Evolutionary conservation across 2,797 vertebrate genomes (phyloP).

Genomic region (Tenualosa thibaudeaui): DNA sequence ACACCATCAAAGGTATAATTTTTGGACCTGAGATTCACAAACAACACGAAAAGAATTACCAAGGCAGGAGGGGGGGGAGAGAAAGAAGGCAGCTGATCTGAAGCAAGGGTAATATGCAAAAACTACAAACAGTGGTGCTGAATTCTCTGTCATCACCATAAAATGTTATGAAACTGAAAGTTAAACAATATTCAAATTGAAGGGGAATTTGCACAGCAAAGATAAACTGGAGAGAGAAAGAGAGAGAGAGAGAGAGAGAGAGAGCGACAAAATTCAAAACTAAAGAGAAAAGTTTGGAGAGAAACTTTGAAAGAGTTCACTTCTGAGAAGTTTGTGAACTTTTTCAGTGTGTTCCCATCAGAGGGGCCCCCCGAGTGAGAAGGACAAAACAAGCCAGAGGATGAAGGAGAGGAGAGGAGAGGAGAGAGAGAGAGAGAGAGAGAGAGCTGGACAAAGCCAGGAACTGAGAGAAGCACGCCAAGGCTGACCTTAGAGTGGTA

Average conservation of each 20-base stretch:
- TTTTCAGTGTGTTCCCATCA: not conserved
- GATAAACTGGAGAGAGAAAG: conserved; percentile 20
- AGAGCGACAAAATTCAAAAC: not conserved
- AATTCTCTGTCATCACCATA: not conserved
- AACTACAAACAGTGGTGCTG: not conserved
- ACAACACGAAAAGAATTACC: not conserved
- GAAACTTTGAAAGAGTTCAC: not conserved
- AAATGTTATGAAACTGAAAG: not conserved
- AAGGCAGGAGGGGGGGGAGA: not conserved
- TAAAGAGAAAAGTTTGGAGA: not conserved
- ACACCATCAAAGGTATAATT: not conserved
- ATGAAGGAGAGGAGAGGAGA: not conserved
- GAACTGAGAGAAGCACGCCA: not conserved
- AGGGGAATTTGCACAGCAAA: not conserved
- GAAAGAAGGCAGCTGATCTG: not conserved
- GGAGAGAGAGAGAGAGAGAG: conserved; percentile 16
- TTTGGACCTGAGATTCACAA: not conserved
- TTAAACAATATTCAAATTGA: conserved; percentile 1
- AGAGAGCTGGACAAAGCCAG: conserved; percentile 8
- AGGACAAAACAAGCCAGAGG: not conserved
- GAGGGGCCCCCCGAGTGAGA: not conserved
- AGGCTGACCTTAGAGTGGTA: conserved; percentile 71
- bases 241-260: conserved; percentile 8
- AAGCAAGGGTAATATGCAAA: not conserved
- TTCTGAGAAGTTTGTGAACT: not conserved